A percentile compares a stretch with the other conserved stretches of the same genome.
Evolutionary conservation across 2,888 invertebrate genomes (phyloP).

Genomic region (Periphyllus acericola): DNA sequence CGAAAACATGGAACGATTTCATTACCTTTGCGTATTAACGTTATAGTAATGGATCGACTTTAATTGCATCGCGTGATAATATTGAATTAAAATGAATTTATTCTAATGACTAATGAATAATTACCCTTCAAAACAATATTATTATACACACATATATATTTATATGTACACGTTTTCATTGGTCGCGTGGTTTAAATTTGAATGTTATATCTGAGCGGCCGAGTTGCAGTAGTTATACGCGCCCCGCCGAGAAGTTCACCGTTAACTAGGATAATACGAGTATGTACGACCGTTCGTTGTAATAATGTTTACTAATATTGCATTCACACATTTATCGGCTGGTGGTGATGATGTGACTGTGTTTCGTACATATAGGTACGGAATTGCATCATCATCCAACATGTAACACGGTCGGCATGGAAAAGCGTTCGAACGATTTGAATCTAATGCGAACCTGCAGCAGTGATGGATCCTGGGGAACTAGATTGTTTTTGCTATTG

Average conservation of each 20-base stretch:
- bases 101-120: slow-evolving; percentile 33
- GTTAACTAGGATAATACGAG: background rate
- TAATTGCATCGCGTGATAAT: slow-evolving; percentile 55
- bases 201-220: background rate
- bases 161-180: background rate
- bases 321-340: background rate
- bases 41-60: slow-evolving; percentile 9
- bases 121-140: background rate
- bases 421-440: too few species aligned
- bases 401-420: too few species aligned
- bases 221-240: background rate
- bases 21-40: background rate
- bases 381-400: too few species aligned
- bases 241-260: background rate
- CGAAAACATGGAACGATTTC: slow-evolving; percentile 37
- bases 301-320: background rate
- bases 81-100: slow-evolving; percentile 29
- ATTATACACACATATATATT: background rate
- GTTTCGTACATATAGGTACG: too few species aligned
- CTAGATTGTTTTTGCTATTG: too few species aligned
- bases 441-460: too few species aligned
- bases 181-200: background rate
- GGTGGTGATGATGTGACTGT: too few species aligned
- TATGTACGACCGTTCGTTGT: background rate
- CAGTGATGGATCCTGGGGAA: too few species aligned